Conservation (phyloP, 2,113 vertebrate species). For the Gymnogyps californianus region DNA sequence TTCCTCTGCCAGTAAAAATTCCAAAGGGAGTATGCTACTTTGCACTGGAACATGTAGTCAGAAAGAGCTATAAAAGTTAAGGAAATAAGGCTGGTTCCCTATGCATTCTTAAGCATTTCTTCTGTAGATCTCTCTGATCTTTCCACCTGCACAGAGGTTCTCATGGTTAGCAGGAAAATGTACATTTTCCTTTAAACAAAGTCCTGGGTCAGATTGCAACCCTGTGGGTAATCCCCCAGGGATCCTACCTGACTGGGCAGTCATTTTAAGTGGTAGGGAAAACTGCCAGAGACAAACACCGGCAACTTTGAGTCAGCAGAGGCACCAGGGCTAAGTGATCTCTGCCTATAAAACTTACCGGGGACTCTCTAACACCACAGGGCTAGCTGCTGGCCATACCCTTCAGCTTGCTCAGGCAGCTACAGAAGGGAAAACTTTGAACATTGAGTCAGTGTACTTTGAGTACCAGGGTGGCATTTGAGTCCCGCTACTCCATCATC, state of each 20-base stretch:
- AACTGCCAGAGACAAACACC: not conserved
- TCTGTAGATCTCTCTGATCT: not conserved
- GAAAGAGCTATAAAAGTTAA: not conserved
- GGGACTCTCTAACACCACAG: no score
- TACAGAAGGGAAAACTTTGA: not conserved
- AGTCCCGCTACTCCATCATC: not conserved
- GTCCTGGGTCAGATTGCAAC: not conserved
- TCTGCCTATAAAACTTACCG: no score
- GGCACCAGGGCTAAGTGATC: not conserved
- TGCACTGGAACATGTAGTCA: not conserved
- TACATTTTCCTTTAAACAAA: not conserved
- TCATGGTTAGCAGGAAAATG: not conserved
- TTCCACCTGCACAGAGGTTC: not conserved
- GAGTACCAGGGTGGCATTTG: rapidly evolving
- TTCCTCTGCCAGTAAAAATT: not conserved
- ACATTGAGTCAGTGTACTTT: not conserved
- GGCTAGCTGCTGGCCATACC: not conserved
- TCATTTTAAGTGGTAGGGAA: not conserved
- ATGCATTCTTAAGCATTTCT: not conserved
- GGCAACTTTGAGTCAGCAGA: not conserved
- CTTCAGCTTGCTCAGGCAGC: not conserved
- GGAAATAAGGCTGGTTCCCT: not conserved
- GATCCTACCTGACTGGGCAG: not conserved
- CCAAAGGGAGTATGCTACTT: not conserved
- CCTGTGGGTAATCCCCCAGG: no score